Percentiles rank a stretch among this genome's conserved stretches.
These are phyloP conservation scores for Asobara japonica DNA, from an alignment of 1,140 invertebrate species.

Conservation along the genomic window DNA sequence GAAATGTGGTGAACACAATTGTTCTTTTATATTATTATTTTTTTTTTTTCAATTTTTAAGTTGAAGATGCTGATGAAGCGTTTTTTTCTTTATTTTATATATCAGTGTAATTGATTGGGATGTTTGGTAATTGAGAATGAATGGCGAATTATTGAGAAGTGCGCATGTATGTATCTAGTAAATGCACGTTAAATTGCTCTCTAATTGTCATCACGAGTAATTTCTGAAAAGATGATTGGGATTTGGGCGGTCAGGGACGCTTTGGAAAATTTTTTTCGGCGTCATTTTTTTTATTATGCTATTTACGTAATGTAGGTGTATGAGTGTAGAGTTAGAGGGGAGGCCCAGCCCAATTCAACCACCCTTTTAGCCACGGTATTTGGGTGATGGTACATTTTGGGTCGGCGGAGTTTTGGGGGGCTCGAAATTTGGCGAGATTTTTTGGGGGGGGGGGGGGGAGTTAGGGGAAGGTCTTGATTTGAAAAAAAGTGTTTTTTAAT, in stretches of 20 bases:
- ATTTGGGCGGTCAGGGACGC: background rate
- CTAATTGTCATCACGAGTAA: constrained; percentile 7
- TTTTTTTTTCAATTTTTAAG: background rate
- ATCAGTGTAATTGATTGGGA: background rate
- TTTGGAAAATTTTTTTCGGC: background rate
- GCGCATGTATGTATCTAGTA: background rate
- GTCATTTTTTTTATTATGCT: background rate
- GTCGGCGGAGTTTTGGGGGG: too few species aligned
- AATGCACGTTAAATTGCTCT: constrained; percentile 16
- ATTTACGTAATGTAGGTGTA: constrained; percentile 5
- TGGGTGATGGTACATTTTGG: background rate
- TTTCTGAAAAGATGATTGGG: background rate
- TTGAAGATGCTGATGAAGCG: background rate
- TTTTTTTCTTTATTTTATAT: background rate
- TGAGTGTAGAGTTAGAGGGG: background rate
- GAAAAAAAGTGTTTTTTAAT: too few species aligned
- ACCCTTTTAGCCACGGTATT: background rate
- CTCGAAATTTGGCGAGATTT: too few species aligned
- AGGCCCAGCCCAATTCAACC: background rate
- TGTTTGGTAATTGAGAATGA: background rate
- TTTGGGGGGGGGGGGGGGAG: too few species aligned
- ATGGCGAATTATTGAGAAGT: background rate
- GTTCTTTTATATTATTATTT: background rate
- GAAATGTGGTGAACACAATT: background rate
- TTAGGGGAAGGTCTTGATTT: too few species aligned